Percentiles rank a stretch among this genome's conserved stretches.
phyloP scores from a whole-genome alignment of 2,888 invertebrate genomes.

The Auanema sp. region DNA sequence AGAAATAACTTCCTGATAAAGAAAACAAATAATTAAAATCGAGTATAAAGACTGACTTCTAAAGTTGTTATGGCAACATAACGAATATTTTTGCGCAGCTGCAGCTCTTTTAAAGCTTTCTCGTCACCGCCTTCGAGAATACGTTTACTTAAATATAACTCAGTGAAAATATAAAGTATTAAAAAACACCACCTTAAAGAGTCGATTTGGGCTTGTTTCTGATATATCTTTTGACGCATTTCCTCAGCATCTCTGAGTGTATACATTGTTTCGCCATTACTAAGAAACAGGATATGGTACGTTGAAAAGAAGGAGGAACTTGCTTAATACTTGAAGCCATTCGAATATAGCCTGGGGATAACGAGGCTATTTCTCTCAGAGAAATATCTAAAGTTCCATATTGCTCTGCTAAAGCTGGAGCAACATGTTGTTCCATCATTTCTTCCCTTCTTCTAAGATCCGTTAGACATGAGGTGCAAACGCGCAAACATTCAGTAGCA shows the following conservation, averaged over 20 bases:
- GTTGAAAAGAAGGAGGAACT: neutral
- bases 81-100: slow-evolving; percentile 33
- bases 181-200: slow-evolving; percentile 66
- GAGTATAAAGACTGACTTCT: slow-evolving; percentile 1
- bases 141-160: slow-evolving; percentile 21
- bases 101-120: slow-evolving; percentile 23
- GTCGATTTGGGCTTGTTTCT: slow-evolving; percentile 85
- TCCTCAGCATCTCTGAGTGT: slow-evolving; percentile 82
- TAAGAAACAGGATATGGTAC: slow-evolving; percentile 53
- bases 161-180: neutral
- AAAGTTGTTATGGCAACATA: slow-evolving; percentile 11
- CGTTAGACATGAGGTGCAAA: slow-evolving; percentile 67
- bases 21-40: neutral
- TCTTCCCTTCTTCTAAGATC: slow-evolving; percentile 79
- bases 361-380: slow-evolving; percentile 75
- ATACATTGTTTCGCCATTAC: slow-evolving; percentile 87
- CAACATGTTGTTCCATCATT: slow-evolving; percentile 80
- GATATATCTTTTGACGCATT: slow-evolving; percentile 80
- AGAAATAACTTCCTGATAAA: slow-evolving; percentile 29
- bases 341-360: slow-evolving; percentile 70
- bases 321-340: slow-evolving; percentile 73
- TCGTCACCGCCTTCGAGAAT: slow-evolving; percentile 26
- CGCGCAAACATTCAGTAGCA: slow-evolving; percentile 70
- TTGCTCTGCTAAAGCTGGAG: slow-evolving; percentile 77
- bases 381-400: slow-evolving; percentile 81